Base-by-base conservation (phyloP, 2,113 vertebrate genomes). In the Centrocercus urophasianus region DNA sequence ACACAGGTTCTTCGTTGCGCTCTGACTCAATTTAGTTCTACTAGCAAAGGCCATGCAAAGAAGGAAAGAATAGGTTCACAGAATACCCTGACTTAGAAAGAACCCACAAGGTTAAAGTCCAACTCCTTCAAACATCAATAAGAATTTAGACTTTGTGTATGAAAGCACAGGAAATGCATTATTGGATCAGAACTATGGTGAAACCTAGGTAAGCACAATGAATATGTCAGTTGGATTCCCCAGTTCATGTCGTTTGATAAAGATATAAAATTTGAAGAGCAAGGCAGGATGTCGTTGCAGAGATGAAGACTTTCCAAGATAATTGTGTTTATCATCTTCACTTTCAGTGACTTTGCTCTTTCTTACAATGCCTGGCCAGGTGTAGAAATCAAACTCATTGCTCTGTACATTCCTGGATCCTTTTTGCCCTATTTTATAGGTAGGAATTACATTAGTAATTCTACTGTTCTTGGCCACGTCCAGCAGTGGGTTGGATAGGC, bases 201-300 rank as follows among this genome's bases (percentile, higher is more conserved):
- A 8, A 4, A 4, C 18, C 34, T 40, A 19, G 2, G 1, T 1
- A 38, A 47, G 34, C 32, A 34, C 7, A 5, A 9, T 52, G 67
- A 79, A 47, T 30, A 32, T 32, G 8, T 27, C 27, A 56, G 9
- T 20, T 21, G 56, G 66, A 75, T 13, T 25, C 22, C 43, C 45
- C 25, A 57, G 6, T 30, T 18, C 7, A 2, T 13, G 25, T 45
- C 50, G 30, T 63, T 50, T 54, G 8, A 52, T 42, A 24, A 4
- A 27, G 0, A 2, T 65, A 40, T 27, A 75, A 47, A 71, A 47
- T 24, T n/a, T 13, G 21, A 80, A 63, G n/a, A 78, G 32, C 20
- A 71, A 79, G 45, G 36, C 63, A 63, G 21, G 40, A 36, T 72
- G 63, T 76, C 47, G 18, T 10, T 34, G 24, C 20, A 43, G 64